Conservation (phyloP, 53 echinoderm and acorn worm genomes). For the Zoroaster sp. region DNA sequence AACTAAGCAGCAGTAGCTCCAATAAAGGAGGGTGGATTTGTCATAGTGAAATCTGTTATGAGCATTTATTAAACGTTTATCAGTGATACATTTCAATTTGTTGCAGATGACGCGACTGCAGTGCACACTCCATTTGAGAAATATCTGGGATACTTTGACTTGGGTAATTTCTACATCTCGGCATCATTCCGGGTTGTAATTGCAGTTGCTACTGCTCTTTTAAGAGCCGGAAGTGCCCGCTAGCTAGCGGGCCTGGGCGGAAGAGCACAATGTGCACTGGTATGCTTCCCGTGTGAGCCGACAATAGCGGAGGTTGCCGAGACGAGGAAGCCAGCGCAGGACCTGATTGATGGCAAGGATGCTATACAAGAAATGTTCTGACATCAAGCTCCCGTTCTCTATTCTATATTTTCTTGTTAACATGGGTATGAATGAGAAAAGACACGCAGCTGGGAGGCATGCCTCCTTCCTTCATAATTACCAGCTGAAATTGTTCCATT, state of each 20-base stretch:
- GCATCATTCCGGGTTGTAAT: conserved; percentile 53
- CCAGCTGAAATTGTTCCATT: conserved; percentile 49
- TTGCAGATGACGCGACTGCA: neutral
- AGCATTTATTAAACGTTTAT: conserved; percentile 44
- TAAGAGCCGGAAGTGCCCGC: conserved; percentile 52
- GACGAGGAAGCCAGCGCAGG: neutral
- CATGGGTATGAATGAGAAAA: conserved; percentile 47
- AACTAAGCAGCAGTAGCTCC: neutral
- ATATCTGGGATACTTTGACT: neutral
- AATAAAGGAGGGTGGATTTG: neutral
- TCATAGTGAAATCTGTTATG: neutral
- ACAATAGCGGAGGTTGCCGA: conserved; percentile 30
- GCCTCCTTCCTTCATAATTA: conserved; percentile 36
- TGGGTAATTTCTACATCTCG: conserved; percentile 11
- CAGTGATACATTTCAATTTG: conserved; percentile 47
- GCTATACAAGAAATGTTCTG: conserved; percentile 21
- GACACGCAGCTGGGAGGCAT: conserved; percentile 56
- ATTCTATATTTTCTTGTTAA: conserved; percentile 48
- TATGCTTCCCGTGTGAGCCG: neutral
- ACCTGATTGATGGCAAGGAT: conserved; percentile 48
- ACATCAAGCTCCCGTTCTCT: conserved; percentile 19
- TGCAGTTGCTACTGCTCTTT: conserved; percentile 45
- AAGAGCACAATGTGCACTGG: conserved; percentile 24
- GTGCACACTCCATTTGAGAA: neutral
- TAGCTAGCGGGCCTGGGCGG: neutral